Conservation (phyloP, 2,888 invertebrate genomes). For the Leucophenga maculata region DNA sequence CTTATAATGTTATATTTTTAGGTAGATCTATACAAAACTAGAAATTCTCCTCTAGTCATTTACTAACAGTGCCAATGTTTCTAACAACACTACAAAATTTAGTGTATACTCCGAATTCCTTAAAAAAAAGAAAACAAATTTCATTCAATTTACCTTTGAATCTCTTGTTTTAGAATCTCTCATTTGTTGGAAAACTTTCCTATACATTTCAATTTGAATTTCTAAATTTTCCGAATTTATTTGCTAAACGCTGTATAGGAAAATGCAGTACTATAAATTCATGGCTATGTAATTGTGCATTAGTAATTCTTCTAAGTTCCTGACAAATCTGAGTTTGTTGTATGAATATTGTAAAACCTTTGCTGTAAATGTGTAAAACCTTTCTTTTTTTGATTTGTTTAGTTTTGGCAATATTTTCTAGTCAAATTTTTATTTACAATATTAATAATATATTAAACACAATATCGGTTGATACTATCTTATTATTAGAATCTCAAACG, state of each 20-base stretch:
- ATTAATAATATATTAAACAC: conserved; percentile 16
- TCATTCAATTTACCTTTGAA: not conserved
- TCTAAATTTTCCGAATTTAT: too few relatives aligned
- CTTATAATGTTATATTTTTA: conserved; percentile 27
- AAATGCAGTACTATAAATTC: too few relatives aligned
- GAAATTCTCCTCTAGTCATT: conserved; percentile 29
- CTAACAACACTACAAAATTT: conserved; percentile 13
- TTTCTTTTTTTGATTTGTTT: not conserved
- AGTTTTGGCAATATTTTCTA: conserved; percentile 35
- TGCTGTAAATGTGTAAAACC: not conserved
- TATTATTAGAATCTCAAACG: too few relatives aligned
- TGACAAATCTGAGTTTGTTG: not conserved
- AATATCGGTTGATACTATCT: conserved; percentile 18
- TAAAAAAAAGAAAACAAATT: not conserved
- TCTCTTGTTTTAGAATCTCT: too few relatives aligned
- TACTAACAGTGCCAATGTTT: conserved; percentile 46
- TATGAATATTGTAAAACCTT: not conserved
- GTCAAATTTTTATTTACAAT: conserved; percentile 28
- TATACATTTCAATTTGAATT: too few relatives aligned
- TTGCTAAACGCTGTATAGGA: too few relatives aligned
- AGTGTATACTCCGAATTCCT: not conserved
- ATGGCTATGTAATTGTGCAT: too few relatives aligned
- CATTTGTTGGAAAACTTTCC: too few relatives aligned
- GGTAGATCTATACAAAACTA: conserved; percentile 22
- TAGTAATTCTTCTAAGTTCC: not conserved